A percentile compares a stretch with the other conserved stretches of the same genome.
phyloP scores from a whole-genome alignment of 1,140 invertebrate species.

The Diabrotica undecimpunctata region DNA sequence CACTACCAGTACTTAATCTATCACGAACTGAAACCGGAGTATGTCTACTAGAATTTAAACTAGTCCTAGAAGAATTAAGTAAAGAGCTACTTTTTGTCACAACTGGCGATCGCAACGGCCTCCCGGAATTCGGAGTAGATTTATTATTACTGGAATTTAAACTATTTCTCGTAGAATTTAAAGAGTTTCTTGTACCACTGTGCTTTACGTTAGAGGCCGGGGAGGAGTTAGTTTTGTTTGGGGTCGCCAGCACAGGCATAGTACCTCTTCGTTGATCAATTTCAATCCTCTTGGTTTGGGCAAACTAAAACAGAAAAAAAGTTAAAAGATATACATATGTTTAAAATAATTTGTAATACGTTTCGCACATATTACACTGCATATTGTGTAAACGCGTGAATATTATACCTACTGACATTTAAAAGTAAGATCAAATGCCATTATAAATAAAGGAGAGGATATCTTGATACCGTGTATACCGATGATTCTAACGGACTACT shows the following conservation, averaged over 20 bases:
- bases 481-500: too few relatives aligned
- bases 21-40: background rate
- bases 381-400: too few relatives aligned
- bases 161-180: background rate
- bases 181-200: background rate
- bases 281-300: conserved; percentile 59
- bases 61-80: background rate
- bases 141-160: background rate
- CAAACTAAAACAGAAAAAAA: conserved; percentile 42
- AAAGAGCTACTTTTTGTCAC: background rate
- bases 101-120: background rate
- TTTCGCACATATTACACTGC: too few relatives aligned
- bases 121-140: background rate
- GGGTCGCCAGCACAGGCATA: background rate
- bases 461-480: too few relatives aligned
- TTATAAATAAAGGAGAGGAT: too few relatives aligned
- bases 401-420: too few relatives aligned
- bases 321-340: too few relatives aligned
- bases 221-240: background rate
- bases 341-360: too few relatives aligned
- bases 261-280: conserved; percentile 51
- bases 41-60: background rate
- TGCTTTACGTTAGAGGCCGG: background rate
- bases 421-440: too few relatives aligned
- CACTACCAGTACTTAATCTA: background rate